Conservation (phyloP, 2,113 vertebrate genomes). For the Oophaga pumilio region DNA sequence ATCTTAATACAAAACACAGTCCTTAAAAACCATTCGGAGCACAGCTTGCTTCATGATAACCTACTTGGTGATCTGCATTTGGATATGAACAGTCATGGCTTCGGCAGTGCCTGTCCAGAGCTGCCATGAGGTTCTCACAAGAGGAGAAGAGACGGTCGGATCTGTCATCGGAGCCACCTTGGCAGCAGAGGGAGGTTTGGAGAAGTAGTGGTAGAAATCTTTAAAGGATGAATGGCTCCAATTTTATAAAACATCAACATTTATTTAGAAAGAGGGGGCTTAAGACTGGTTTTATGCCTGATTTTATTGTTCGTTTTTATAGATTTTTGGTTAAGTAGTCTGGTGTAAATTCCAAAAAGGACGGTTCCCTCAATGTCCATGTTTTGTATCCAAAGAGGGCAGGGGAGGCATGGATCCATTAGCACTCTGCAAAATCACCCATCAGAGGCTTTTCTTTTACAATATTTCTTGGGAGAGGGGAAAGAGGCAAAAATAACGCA, state of each 20-base stretch:
- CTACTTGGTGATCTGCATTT: neutral
- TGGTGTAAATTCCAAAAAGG: conserved; percentile 64
- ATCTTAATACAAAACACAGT: neutral
- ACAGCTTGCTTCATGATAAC: neutral
- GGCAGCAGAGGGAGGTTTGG: neutral
- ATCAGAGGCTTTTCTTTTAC: conserved; percentile 61
- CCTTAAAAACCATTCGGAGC: neutral
- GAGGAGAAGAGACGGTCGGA: neutral
- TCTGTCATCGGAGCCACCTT: neutral
- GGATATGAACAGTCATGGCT: neutral
- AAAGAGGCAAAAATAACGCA: conserved; percentile 52
- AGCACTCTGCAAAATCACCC: conserved; percentile 59
- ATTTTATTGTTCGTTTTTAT: conserved; percentile 70
- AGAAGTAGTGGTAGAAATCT: conserved; percentile 11
- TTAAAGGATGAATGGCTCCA: neutral
- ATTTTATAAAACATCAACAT: conserved; percentile 18
- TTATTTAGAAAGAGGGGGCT: conserved; percentile 71
- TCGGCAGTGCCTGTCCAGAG: neutral
- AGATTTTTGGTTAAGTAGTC: conserved; percentile 70
- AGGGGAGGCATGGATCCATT: conserved; percentile 62
- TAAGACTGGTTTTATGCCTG: conserved; percentile 71
- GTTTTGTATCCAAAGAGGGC: conserved; percentile 64
- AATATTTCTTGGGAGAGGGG: conserved; percentile 34
- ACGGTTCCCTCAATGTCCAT: conserved; percentile 70
- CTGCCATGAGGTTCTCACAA: neutral